Percentiles rank a stretch among this genome's conserved stretches.
These are phyloP conservation scores for Aphidius gifuensis DNA, from an alignment of 1,140 invertebrate genomes.

Conservation along the genomic window DNA sequence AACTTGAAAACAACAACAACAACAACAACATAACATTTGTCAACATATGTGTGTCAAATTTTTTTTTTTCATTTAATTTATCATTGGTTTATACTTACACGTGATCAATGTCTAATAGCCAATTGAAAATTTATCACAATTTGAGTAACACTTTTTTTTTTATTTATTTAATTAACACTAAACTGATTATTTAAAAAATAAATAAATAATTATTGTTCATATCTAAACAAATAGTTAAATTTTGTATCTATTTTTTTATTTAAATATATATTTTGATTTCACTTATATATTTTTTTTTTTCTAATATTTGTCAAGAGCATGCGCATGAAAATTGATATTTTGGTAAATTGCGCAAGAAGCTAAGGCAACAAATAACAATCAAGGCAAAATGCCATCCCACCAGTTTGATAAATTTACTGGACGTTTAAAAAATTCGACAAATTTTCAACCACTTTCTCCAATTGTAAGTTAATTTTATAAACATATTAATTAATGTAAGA, in stretches of 20 bases:
- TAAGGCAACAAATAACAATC: not conserved
- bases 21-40: no score
- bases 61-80: no score
- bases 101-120: no score
- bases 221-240: not conserved
- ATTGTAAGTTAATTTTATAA: constrained; percentile 15
- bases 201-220: not conserved
- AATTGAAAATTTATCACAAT: no score
- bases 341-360: constrained; percentile 21
- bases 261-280: not conserved
- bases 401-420: constrained; percentile 31
- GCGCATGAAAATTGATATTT: not conserved
- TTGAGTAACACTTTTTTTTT: no score
- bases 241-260: not conserved
- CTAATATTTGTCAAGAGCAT: not conserved
- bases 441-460: constrained; percentile 24
- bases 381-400: constrained; percentile 27
- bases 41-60: no score
- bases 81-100: no score
- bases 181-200: not conserved
- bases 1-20: no score
- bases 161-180: no score
- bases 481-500: not conserved
- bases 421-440: constrained; percentile 27
- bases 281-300: not conserved